Evolutionary conservation across 2,888 invertebrate genomes (phyloP).

Genomic region (Pterostichus madidus): DNA sequence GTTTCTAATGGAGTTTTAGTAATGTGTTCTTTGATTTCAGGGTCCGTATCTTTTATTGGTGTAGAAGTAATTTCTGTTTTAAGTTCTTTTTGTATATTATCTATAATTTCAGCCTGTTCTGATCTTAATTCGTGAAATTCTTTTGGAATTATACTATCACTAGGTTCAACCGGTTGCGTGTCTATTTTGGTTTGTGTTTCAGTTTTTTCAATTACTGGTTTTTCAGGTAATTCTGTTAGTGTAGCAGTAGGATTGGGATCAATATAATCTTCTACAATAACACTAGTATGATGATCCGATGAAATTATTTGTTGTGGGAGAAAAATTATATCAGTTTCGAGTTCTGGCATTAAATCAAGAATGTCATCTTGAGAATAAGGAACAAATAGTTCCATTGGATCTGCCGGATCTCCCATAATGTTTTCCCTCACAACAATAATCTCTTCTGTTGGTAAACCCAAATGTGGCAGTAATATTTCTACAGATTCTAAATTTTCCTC

Average conservation of each 20-base stretch:
- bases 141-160: slow-evolving; percentile 57
- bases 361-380: slow-evolving; percentile 7
- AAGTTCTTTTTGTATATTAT: slow-evolving; percentile 47
- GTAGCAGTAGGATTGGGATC: neutral
- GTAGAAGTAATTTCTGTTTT: slow-evolving; percentile 54
- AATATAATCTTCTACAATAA: slow-evolving; percentile 7
- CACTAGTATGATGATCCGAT: neutral
- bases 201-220: neutral
- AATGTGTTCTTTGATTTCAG: slow-evolving; percentile 53
- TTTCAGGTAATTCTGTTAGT: slow-evolving; percentile 21
- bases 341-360: slow-evolving; percentile 17
- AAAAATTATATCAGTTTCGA: slow-evolving; percentile 13
- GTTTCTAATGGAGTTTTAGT: slow-evolving; percentile 4
- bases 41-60: slow-evolving; percentile 49
- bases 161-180: neutral
- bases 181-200: slow-evolving; percentile 37
- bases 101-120: slow-evolving; percentile 59
- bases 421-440: slow-evolving; percentile 1
- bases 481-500: neutral
- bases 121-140: slow-evolving; percentile 54
- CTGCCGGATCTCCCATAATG: neutral
- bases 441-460: neutral
- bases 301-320: slow-evolving; percentile 2
- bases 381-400: slow-evolving; percentile 17
- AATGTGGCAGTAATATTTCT: neutral